Base-by-base conservation (phyloP, 2,797 vertebrate genomes). In the Sardinella longiceps region DNA sequence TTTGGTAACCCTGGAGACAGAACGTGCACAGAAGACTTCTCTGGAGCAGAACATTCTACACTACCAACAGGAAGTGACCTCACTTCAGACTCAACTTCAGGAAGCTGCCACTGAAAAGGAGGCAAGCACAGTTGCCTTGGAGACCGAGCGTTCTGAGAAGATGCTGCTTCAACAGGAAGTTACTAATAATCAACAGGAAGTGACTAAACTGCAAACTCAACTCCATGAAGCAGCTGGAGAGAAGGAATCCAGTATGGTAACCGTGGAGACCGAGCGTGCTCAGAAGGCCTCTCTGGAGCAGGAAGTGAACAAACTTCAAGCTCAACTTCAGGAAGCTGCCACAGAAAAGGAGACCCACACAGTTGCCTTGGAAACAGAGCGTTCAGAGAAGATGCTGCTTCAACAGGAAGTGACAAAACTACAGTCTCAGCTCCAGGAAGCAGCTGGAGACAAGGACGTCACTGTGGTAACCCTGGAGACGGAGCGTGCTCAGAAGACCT, bases 111-210 rank as follows among this genome's bases (percentile, higher is more conserved):
- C 14, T 39, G 30, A 20, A 0, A 63, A 30, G 60, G 60, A 63
- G 0, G 28, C 9, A 12, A 25, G 14, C 28, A 63, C 11, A 11
- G 60, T 14, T 12, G 25, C 60, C 60, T 63, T 63, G 60, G 60
- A 63, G 11, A 37, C 63, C 1, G 30, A 70, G 28, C 11, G 30
- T 70, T 28, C 63, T 70, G 74, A 85, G 63, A 83, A 88, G 83
- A 53, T 86, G 4, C 90, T 85, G 85, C 93, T 94, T 90, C 95
- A 94, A 84, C 92, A 94, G 45, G 93, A 95, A 28, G 83, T 93
- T 3, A 85, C 93, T 56, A 20, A 6, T 56, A 20, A 23, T 0
- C 6, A 92, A 14, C 48, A 85, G 20, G 81, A 87, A 80, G 85
- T 39, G 15, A 84, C 56, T 80, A 70, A 10, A 12, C 92, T 96